Evolutionary conservation across 2,797 vertebrate species (phyloP).

Genomic region (Coreius guichenoti): DNA sequence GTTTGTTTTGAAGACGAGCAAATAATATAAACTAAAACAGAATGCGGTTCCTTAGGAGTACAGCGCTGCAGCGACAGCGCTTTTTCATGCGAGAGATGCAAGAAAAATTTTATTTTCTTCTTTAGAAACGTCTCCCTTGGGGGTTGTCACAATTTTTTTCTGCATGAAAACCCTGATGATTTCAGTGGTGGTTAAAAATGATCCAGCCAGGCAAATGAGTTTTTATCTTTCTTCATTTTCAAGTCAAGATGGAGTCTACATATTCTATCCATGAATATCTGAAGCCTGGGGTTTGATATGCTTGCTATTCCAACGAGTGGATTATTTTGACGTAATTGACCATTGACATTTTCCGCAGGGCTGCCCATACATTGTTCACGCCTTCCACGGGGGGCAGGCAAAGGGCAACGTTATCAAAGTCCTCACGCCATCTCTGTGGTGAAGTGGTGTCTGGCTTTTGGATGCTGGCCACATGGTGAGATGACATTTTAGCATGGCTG

Average conservation of each 20-base stretch:
- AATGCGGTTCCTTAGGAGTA: constrained; percentile 50
- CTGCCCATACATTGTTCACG: constrained; percentile 77
- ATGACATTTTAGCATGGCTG: constrained; percentile 78
- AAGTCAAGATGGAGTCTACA: constrained; percentile 66
- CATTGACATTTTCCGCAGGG: constrained; percentile 77
- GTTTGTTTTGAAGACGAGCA: constrained; percentile 69
- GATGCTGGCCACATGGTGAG: constrained; percentile 67
- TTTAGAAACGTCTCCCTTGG: constrained; percentile 70
- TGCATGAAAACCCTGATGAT: constrained; percentile 64
- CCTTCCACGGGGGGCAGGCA: constrained; percentile 67
- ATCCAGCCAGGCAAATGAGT: constrained; percentile 70
- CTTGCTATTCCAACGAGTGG: constrained; percentile 71
- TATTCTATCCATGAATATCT: constrained; percentile 70
- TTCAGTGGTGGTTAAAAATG: constrained; percentile 62
- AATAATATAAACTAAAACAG: constrained; percentile 69
- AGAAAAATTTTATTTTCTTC: constrained; percentile 58
- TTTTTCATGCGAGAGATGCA: background rate
- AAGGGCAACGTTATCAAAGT: constrained; percentile 77
- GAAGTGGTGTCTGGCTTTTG: constrained; percentile 59
- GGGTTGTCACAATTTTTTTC: constrained; percentile 71
- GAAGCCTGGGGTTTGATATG: constrained; percentile 60
- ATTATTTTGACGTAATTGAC: constrained; percentile 77
- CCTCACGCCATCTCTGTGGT: constrained; percentile 63
- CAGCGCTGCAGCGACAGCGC: constrained; percentile 37
- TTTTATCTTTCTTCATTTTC: constrained; percentile 65